Conservation (phyloP, 2,888 invertebrate genomes). For the Andrena bicolor region DNA sequence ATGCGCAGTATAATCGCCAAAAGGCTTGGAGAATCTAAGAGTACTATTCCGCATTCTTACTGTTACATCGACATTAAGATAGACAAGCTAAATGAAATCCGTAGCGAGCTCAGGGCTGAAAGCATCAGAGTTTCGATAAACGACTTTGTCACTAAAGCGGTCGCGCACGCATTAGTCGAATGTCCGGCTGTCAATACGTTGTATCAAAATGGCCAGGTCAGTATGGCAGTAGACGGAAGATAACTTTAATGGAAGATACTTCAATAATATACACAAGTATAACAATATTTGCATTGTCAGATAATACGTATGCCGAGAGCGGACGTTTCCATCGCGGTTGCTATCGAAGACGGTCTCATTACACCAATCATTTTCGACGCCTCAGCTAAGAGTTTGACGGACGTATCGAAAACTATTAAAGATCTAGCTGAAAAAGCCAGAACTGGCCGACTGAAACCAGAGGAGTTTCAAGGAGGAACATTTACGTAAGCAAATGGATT, state of each 20-base stretch:
- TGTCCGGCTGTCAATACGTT: conserved; percentile 85
- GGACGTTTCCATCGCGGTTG: conserved; percentile 89
- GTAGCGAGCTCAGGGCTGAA: conserved; percentile 86
- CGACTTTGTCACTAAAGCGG: conserved; percentile 89
- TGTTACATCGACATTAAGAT: conserved; percentile 87
- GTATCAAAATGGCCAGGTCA: conserved; percentile 85
- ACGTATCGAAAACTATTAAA: conserved; percentile 86
- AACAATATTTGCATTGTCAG: conserved; percentile 70
- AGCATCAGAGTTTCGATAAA: conserved; percentile 88
- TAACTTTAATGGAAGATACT: background rate
- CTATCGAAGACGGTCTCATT: conserved; percentile 88
- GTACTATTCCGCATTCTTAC: conserved; percentile 89
- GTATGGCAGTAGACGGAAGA: conserved; percentile 13
- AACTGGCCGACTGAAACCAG: conserved; percentile 88
- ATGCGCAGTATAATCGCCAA: conserved; percentile 89
- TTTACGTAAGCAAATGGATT: conserved; percentile 84
- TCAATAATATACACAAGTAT: background rate
- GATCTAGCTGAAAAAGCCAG: conserved; percentile 87
- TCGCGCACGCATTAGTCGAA: conserved; percentile 87
- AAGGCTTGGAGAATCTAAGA: conserved; percentile 88
- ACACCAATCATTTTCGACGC: conserved; percentile 88
- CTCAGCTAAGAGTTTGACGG: conserved; percentile 85
- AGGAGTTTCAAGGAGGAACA: conserved; percentile 89
- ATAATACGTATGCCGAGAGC: conserved; percentile 83
- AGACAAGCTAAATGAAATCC: conserved; percentile 85